Percentiles rank a stretch among this genome's conserved stretches.
Conservation (phyloP, 2,797 vertebrate genomes). For the Epinephelus coioides region DNA sequence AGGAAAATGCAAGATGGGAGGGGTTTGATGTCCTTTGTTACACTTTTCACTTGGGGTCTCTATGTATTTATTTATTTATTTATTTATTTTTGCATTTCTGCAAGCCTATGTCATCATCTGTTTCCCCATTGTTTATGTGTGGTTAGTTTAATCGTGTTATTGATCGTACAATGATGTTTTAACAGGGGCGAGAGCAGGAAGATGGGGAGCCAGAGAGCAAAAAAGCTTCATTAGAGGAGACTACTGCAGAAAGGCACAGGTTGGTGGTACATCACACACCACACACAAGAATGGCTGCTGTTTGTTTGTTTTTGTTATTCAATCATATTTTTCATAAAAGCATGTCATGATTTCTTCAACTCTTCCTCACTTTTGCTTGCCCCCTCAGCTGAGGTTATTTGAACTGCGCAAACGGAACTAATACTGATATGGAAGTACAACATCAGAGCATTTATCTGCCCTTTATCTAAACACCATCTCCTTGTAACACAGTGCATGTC, state of each 20-base stretch:
- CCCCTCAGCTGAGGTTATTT: slow-evolving; percentile 9
- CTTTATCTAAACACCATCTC: slow-evolving; percentile 60
- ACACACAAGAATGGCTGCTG: background rate
- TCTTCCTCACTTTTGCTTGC: background rate
- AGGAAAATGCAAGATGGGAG: slow-evolving; percentile 81
- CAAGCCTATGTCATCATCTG: slow-evolving; percentile 17
- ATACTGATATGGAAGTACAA: slow-evolving; percentile 43
- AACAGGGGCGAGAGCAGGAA: slow-evolving; percentile 83
- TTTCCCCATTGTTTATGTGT: background rate
- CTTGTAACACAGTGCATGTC: slow-evolving; percentile 17
- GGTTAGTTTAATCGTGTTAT: background rate
- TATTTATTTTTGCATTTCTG: too few species aligned
- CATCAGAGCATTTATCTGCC: slow-evolving; percentile 46
- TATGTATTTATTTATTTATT: too few species aligned
- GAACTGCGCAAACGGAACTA: slow-evolving; percentile 43
- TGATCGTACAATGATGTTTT: slow-evolving; percentile 22
- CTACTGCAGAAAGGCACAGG: slow-evolving; percentile 87
- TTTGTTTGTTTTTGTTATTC: background rate
- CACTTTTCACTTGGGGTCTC: slow-evolving; percentile 32
- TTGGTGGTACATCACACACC: slow-evolving; percentile 61
- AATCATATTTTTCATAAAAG: background rate
- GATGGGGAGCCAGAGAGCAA: slow-evolving; percentile 87
- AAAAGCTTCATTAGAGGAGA: slow-evolving; percentile 80
- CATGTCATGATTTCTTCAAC: background rate
- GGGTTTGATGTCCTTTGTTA: slow-evolving; percentile 71